Evolutionary conservation across 2,888 invertebrate species (phyloP), one percentile per base, ranked within the genome.

Genomic region (Drosophila anomalata): DNA sequence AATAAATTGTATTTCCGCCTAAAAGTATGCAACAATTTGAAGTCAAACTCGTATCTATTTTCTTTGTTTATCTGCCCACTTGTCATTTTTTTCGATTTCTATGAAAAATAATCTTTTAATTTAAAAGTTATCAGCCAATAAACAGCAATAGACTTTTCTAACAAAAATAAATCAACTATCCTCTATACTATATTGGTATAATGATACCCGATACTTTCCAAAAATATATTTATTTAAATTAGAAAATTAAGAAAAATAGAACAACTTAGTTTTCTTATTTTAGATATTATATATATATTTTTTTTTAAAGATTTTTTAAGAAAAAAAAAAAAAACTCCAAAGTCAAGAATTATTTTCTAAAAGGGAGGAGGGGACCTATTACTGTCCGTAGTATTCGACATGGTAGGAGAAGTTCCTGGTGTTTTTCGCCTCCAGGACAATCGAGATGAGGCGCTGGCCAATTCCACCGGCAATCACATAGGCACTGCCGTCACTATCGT

Each of bases 401-500:
- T 79, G 89, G 61, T 91, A 91, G 26, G 79, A 71, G 63, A 91
- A 91, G 52, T 75, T 82, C 2, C 73, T 55, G 20, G 91, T 91
- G 60, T 87, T 75, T 42, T 76, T 76, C 14, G 91, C 90, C 72
- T 91, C 91, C 50, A 91, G 60, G 33, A 90, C 75, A 63, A 92
- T 82, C 4, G 87, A 82, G 22, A 92, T 90, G 56, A 77, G 88
- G 26, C 90, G 87, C 59, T 90, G 89, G 2, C 91, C 90, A 75
- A 92, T 89, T 66, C 92, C 91, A 24, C 91, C 92, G 17, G 85
- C 88, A 2, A 90, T 84, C 3, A 92, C 85, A 67, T 88, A 91
- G n/a, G 90, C 91, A 61, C 88, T 89, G 42, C 91, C 91, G 2
- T 81, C 76, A 17, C 46, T 77, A 29, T 73, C 86, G 12, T 87